A percentile compares a stretch with the other conserved stretches of the same genome.
Evolutionary conservation across 2,888 invertebrate species (phyloP).

Genomic region (Amiota minor): DNA sequence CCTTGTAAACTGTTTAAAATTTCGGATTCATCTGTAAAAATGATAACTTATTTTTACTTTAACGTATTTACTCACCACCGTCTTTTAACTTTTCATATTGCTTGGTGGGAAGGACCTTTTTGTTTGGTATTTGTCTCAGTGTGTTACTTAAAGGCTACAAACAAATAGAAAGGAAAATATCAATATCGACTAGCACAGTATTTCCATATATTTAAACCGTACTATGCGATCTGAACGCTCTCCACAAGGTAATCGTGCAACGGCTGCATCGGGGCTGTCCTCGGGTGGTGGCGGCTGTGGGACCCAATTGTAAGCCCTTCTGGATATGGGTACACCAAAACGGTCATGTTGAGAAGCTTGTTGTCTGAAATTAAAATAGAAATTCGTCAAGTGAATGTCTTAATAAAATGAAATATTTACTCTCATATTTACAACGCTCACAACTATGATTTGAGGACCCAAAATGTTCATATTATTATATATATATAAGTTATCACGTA

Average conservation of each 20-base stretch:
- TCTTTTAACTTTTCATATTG: slow-evolving; percentile 74
- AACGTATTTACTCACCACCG: slow-evolving; percentile 62
- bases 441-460: too few relatives aligned
- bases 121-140: slow-evolving; percentile 75
- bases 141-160: slow-evolving; percentile 72
- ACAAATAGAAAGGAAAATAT: background rate
- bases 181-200: background rate
- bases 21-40: slow-evolving; percentile 39
- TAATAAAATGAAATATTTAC: slow-evolving; percentile 14
- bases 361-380: slow-evolving; percentile 75
- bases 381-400: background rate
- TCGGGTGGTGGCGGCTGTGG: slow-evolving; percentile 94
- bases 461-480: too few relatives aligned
- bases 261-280: slow-evolving; percentile 88
- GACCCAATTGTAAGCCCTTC: slow-evolving; percentile 95
- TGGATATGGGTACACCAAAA: slow-evolving; percentile 91
- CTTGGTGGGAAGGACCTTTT: slow-evolving; percentile 81
- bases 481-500: too few relatives aligned
- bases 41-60: background rate
- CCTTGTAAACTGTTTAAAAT: slow-evolving; percentile 49
- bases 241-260: slow-evolving; percentile 88
- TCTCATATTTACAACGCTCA: too few relatives aligned
- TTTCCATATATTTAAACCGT: slow-evolving; percentile 47
- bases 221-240: slow-evolving; percentile 86
- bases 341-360: slow-evolving; percentile 92